Evolutionary conservation across 2,113 vertebrate genomes (phyloP).

Genomic region (Corydoras sp.): DNA sequence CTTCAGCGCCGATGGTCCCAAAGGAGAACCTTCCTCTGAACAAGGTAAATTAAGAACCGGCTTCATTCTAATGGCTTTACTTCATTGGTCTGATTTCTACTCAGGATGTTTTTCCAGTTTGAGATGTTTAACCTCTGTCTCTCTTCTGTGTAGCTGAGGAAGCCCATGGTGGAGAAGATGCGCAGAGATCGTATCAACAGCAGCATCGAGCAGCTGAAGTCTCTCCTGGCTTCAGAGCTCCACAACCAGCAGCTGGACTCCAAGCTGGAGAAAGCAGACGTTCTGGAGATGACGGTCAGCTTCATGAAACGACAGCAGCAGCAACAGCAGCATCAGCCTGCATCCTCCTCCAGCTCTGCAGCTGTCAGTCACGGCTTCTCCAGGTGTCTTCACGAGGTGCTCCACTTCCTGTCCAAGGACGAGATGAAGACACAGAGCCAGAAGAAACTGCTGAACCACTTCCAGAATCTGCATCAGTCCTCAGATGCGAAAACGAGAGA

Average conservation of each 20-base stretch:
- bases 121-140: slow-evolving; percentile 19
- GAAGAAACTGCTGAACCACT: slow-evolving; percentile 45
- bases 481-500: slow-evolving; percentile 39
- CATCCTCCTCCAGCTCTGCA: slow-evolving; percentile 15
- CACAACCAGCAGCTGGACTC: slow-evolving; percentile 57
- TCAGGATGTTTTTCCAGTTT: not conserved
- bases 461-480: slow-evolving; percentile 43
- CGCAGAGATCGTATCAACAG: slow-evolving; percentile 42
- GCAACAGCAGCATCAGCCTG: slow-evolving; percentile 50
- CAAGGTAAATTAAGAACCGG: not conserved
- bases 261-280: slow-evolving; percentile 63
- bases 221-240: slow-evolving; percentile 54
- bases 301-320: slow-evolving; percentile 33
- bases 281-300: slow-evolving; percentile 58
- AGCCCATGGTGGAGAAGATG: slow-evolving; percentile 44
- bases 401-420: slow-evolving; percentile 38
- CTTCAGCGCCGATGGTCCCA: slow-evolving; percentile 39
- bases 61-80: not conserved
- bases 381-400: slow-evolving; percentile 40
- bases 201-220: slow-evolving; percentile 57
- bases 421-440: slow-evolving; percentile 31
- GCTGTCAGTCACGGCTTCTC: slow-evolving; percentile 45
- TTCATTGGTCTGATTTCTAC: not conserved
- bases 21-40: slow-evolving; percentile 14
- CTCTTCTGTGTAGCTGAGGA: slow-evolving; percentile 43